Percentiles rank a stretch among this genome's conserved stretches.
Evolutionary conservation across 2,113 vertebrate species (phyloP).

Genomic region (Lophura nycthemera): DNA sequence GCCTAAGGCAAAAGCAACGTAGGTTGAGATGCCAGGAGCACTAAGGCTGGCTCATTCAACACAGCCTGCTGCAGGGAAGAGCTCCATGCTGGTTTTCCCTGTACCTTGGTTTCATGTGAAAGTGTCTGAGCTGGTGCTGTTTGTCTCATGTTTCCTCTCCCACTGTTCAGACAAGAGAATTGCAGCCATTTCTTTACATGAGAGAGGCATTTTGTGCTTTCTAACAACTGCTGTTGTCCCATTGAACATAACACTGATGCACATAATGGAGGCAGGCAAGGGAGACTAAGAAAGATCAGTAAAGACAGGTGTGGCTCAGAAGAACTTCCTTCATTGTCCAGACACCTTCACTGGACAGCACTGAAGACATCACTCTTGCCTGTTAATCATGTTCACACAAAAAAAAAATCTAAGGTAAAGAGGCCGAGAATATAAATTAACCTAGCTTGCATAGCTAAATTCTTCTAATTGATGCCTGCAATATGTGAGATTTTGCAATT

Average conservation of each 20-base stretch:
- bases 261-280: not conserved
- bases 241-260: fast-evolving
- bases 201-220: not conserved
- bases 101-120: not conserved
- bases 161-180: not conserved
- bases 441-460: not conserved
- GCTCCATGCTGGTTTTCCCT: not conserved
- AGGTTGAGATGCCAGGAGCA: not conserved
- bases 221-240: not conserved
- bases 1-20: not conserved
- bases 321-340: not conserved
- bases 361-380: not conserved
- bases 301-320: fast-evolving
- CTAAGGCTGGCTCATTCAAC: not conserved
- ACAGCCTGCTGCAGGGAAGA: not conserved
- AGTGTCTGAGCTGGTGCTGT: not conserved
- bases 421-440: not conserved
- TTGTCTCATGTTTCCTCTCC: not conserved
- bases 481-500: not conserved
- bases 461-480: not conserved
- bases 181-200: not conserved
- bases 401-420: not conserved
- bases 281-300: fast-evolving
- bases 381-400: not conserved
- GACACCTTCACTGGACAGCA: not conserved